Evolutionary conservation across 2,797 vertebrate genomes (phyloP).

Genomic region (Chrysocyon brachyurus): DNA sequence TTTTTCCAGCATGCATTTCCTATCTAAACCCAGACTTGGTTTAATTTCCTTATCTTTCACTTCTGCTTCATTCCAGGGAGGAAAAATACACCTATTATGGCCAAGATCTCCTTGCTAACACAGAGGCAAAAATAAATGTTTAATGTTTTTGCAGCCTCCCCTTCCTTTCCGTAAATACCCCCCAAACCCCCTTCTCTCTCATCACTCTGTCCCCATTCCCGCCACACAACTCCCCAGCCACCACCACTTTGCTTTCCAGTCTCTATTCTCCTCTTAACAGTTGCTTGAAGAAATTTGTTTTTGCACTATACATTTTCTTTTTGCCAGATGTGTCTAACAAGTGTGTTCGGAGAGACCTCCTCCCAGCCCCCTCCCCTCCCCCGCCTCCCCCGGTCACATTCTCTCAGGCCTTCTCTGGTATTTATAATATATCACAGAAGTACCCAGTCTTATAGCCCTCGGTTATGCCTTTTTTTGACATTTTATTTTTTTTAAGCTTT

Average conservation of each 20-base stretch:
- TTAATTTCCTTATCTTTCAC: constrained; percentile 74
- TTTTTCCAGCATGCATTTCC: constrained; percentile 72
- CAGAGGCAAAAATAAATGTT: constrained; percentile 84
- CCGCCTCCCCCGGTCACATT: constrained; percentile 89
- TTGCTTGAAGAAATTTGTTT: constrained; percentile 91
- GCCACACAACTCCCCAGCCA: constrained; percentile 27
- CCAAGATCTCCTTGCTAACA: constrained; percentile 82
- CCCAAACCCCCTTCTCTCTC: background rate
- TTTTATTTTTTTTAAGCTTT: constrained; percentile 93
- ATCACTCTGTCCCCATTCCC: background rate
- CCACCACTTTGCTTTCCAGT: constrained; percentile 68
- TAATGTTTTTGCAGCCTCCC: constrained; percentile 81
- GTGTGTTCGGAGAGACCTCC: constrained; percentile 89
- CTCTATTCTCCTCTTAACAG: constrained; percentile 74
- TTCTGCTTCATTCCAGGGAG: constrained; percentile 86
- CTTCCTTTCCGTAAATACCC: constrained; percentile 67
- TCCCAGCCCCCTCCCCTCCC: constrained; percentile 68
- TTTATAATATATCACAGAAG: constrained; percentile 93
- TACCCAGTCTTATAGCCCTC: constrained; percentile 93
- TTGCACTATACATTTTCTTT: constrained; percentile 92
- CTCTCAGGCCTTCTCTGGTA: constrained; percentile 94
- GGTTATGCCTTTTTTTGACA: constrained; percentile 93
- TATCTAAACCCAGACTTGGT: constrained; percentile 56
- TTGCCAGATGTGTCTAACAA: constrained; percentile 91
- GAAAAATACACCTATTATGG: constrained; percentile 84